A percentile compares a stretch with the other conserved stretches of the same genome.
phyloP scores from a whole-genome alignment of 1,140 invertebrate species.

The Bactericera cockerelli region DNA sequence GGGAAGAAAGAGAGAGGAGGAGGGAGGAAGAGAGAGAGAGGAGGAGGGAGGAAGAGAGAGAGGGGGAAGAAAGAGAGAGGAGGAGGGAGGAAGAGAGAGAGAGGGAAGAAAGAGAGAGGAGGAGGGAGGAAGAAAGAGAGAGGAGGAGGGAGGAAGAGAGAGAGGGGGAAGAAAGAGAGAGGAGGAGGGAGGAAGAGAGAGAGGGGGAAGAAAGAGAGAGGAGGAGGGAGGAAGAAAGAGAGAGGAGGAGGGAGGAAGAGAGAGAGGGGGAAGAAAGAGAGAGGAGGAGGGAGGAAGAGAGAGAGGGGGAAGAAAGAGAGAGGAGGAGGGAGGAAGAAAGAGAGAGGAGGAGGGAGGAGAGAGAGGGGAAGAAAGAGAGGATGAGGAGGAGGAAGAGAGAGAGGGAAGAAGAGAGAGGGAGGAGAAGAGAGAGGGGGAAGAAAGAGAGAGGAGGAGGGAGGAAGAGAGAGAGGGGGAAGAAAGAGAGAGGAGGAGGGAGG shows the following conservation, averaged over 20 bases:
- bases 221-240: neutral
- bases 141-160: neutral
- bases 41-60: neutral
- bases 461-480: neutral
- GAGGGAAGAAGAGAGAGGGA: neutral
- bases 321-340: neutral
- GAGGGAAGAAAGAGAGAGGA: too few species aligned
- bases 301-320: neutral
- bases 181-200: neutral
- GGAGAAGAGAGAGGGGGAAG: neutral
- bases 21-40: too few species aligned
- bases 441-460: neutral
- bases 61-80: too few species aligned
- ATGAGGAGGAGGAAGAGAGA: slow-evolving; percentile 1
- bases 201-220: neutral
- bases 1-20: too few species aligned
- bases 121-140: neutral
- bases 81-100: too few species aligned
- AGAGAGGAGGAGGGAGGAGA: too few species aligned
- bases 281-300: neutral
- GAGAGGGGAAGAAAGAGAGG: slow-evolving; percentile 6
- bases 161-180: too few species aligned
- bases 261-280: neutral
- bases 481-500: neutral
- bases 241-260: neutral